These are phyloP conservation scores for Brachirus orientalis DNA, from an alignment of 2,113 vertebrate species.

Conservation along the genomic window DNA sequence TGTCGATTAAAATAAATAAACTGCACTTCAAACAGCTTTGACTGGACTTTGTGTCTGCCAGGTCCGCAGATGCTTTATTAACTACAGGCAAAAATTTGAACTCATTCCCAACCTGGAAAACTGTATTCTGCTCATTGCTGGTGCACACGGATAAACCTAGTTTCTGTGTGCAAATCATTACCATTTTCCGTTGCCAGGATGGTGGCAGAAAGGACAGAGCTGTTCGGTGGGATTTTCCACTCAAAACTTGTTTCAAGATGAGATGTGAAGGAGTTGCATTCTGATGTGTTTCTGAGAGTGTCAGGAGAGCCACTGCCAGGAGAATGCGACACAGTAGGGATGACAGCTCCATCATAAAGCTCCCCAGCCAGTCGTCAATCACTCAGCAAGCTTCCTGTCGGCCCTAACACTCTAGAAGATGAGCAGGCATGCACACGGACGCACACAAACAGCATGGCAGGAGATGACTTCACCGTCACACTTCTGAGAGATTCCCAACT, in stretches of 20 bases:
- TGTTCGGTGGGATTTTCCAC: conserved; percentile 31
- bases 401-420: conserved; percentile 49
- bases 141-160: no score
- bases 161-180: neutral
- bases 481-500: conserved; percentile 46
- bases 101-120: no score
- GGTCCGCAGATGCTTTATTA: no score
- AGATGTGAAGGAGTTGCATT: conserved; percentile 55
- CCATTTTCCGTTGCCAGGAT: conserved; percentile 27
- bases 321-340: conserved; percentile 65
- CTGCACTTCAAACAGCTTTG: no score
- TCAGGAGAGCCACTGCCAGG: conserved; percentile 66
- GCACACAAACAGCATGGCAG: conserved; percentile 37
- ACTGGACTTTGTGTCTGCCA: no score
- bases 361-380: conserved; percentile 74
- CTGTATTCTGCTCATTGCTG: no score
- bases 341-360: conserved; percentile 76
- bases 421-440: conserved; percentile 30
- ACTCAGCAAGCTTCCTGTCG: conserved; percentile 64
- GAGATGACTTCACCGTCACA: conserved; percentile 39
- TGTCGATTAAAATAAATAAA: no score
- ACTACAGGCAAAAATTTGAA: no score
- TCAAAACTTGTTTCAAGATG: conserved; percentile 52
- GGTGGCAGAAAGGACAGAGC: neutral
- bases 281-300: conserved; percentile 59